Base-by-base conservation (phyloP, 2,888 invertebrate species). In the Dusona sp. region DNA sequence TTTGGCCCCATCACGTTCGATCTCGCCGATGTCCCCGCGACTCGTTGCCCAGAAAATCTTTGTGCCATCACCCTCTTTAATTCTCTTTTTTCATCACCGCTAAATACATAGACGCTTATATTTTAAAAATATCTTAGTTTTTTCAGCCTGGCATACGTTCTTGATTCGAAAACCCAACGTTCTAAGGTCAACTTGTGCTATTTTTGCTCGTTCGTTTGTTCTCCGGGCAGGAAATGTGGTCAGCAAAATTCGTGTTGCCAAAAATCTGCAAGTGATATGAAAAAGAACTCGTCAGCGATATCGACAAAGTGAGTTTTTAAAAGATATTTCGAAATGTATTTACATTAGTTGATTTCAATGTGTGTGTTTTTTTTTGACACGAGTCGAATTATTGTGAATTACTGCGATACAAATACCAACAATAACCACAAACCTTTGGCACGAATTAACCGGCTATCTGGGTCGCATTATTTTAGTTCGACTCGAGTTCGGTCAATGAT, bases 1-100 rank as follows among this genome's bases (percentile, higher is more conserved):
- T 77, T 85, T 87, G 86, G 75, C 83, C 84, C 72, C 79, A 78
- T 81, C 83, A 81, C 84, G 74, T 83, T 79, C 78, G 67, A 81
- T 81, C 84, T 67, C 80, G 54, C 54, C 81, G 78, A 78, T 74
- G 36, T 68, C 73, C 61, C 45, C 48, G 45, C 64, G 54, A 80
- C 48, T 83, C 83, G 42, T 19, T 38, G 75, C 57, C 75, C 65
- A 72, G 83, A 86, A 86, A 86, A 79, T 79, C 51, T 54, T 48
- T 48, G 25, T 65, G 67, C 48, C 75, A 75, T 65, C 83, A 78
- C 81, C 70, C 82, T 73, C 75, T 83, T 86, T 84, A 84, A 83
- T 86, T 83, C 87, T 78, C 78, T 68, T 78, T 68, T 78, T 85
- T 54, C 48, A 84, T 79, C 61, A 61, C 68, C 79, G 29, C 83